Evolutionary conservation across 2,113 vertebrate species (phyloP), one percentile per base, ranked within the genome.

Genomic region (Ahaetulla prasina): DNA sequence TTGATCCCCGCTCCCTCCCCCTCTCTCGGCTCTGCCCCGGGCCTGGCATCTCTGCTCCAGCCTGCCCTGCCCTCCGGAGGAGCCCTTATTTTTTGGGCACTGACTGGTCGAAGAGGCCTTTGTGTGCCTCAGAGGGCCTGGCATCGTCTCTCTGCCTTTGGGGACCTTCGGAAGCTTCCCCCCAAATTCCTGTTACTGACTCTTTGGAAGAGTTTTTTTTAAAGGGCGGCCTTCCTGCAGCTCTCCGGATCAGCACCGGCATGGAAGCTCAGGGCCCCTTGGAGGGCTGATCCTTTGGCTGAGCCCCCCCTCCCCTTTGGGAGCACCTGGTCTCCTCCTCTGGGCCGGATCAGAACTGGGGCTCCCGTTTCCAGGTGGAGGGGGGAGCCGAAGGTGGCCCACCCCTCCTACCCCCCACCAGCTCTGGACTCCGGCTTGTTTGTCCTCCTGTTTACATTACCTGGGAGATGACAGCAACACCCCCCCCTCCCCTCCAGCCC

Each of bases 181-280:
- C 91, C 92, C 95, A 39, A 20, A 87, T 91, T 68, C 95, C 95
- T 94, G 92, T 92, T 90, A 94, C 0, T 43, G 94, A 95, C 92
- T 68, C 91, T 92, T 95, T 93, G 88, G 50, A 85, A 95, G 92
- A 52, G 74, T 16, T 89, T 47, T 92, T 96, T 94, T 95, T 88
- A 92, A 92, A 92, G 91, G 93, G 95, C 89, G 84, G 91, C 87
- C 68, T 3, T 86, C 0, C 8, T 91, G 88, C 92, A 50, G 45
- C 92, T 94, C 87, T 90, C 96, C 95, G 90, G 94, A 94, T 96
- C 94, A 96, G 97, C 97, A 96, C 96, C 94, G 96, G 97, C 97
- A 96, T 96, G 96, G 96, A 95, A 96, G 95, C 95, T 95, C 30
- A 22, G 90, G 93, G 95, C 93, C 95, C 95, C 90, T 95, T 91